Base-by-base conservation (phyloP, 2,888 invertebrate species). In the Holacanthella duospinosa region DNA sequence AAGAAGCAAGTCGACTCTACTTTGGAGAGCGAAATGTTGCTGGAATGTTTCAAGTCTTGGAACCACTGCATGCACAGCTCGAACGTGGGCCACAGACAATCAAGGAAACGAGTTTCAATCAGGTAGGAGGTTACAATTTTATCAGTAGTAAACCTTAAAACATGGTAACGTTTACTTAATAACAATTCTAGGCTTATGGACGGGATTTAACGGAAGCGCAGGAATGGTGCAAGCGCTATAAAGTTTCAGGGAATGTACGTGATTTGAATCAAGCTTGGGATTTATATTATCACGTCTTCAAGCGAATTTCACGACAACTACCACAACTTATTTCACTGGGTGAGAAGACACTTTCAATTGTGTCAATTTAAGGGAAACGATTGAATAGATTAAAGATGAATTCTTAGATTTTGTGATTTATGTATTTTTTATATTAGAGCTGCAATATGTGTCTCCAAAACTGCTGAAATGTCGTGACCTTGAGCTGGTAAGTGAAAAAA, bases 261-360 rank as follows among this genome's bases (percentile, higher is more conserved):
- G 97, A 99, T 75, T 79, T 99, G 69, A 95, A 94, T 77, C 94
- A 94, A 76, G 99, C 99, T 2, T 99, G 99, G 99, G 97, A 99
- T 77, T 82, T 96, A 43, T 99, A 99, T 79, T 99, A 99, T 79
- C 93, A 95, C 77, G 96, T 99, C 60, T 99, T 99, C 80, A 84
- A 96, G 29, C 85, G 94, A 73, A 97, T 99, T 76, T 91, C 94
- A 25, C 85, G 93, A 25, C 99, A 99, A 77, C 80, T 99, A 70
- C 93, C 95, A 2, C 90, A 91, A 76, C 79, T 93, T 48, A 93
- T 93, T 3, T 89, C 89, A 1, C 80, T 94, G 6, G 26, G 21
- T 44, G 25, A 44, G 21, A 16, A 3, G 43, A 43, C 21, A 1
- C 19, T 60, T 44, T 48, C n/a, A 36, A 29, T 21, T 58, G 25